phyloP scores from a whole-genome alignment of 2,888 invertebrate genomes.

The Agriopis aurantiaria region DNA sequence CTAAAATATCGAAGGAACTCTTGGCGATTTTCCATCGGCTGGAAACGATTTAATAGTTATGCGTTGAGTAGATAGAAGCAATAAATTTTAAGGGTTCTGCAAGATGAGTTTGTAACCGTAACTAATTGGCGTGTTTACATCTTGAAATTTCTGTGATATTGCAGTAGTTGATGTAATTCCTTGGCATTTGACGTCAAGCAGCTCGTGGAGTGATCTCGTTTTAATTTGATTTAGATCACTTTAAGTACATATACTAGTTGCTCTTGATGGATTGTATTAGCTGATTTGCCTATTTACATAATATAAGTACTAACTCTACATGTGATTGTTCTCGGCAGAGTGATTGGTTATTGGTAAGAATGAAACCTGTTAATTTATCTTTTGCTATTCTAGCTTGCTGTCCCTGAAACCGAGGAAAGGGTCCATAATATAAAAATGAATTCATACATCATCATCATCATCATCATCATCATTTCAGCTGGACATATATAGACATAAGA shows the following conservation, averaged over 20 bases:
- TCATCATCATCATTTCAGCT: too few relatives aligned
- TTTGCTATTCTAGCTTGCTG: too few relatives aligned
- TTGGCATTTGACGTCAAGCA: conserved; percentile 12
- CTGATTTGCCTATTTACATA: conserved; percentile 1
- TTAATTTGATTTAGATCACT: conserved; percentile 25
- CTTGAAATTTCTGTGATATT: conserved; percentile 26
- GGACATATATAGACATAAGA: too few relatives aligned
- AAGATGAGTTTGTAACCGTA: conserved; percentile 24
- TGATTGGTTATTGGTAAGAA: background rate
- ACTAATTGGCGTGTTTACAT: conserved; percentile 36
- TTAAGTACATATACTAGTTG: background rate
- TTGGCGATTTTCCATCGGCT: conserved; percentile 60
- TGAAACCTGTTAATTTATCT: too few relatives aligned
- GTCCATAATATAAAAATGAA: too few relatives aligned
- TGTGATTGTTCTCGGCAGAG: background rate
- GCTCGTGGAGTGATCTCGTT: conserved; percentile 15
- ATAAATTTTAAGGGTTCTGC: conserved; percentile 28
- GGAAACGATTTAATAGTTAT: conserved; percentile 43
- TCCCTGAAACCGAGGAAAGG: too few relatives aligned
- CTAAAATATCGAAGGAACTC: conserved; percentile 56
- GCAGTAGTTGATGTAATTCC: conserved; percentile 8
- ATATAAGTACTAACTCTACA: background rate
- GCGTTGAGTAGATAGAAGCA: conserved; percentile 24
- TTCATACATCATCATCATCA: too few relatives aligned
- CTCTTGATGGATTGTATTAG: conserved; percentile 11